Conservation (phyloP, 2,797 vertebrate species). For the Anolis apletophallus region DNA sequence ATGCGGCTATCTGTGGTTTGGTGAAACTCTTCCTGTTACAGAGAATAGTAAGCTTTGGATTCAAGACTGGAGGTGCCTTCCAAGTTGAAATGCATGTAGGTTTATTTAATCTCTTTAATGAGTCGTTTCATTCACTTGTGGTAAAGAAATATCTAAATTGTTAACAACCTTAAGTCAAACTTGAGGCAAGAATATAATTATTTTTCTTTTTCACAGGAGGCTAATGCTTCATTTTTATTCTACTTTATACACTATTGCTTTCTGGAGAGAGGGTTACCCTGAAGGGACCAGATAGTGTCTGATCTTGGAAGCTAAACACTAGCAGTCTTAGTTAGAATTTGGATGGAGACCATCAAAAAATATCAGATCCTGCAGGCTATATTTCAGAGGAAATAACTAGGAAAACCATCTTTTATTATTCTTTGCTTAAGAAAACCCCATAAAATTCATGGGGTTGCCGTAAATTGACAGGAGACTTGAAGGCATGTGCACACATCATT, state of each 20-base stretch:
- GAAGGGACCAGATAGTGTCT: no score
- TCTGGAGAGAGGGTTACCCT: background rate
- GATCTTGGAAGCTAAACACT: no score
- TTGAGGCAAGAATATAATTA: constrained; percentile 12
- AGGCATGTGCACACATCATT: no score
- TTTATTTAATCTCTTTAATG: constrained; percentile 35
- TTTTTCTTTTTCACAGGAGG: background rate
- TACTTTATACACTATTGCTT: background rate
- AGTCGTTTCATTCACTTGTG: constrained; percentile 35
- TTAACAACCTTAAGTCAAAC: background rate
- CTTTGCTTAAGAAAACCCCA: no score
- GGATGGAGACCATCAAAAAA: no score
- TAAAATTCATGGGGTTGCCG: no score
- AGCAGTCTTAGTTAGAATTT: no score
- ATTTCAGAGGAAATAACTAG: no score
- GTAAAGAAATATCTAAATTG: background rate
- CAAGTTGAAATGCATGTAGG: constrained; percentile 42
- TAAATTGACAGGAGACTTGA: no score
- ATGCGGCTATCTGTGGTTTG: constrained; percentile 42
- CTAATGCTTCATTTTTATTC: background rate
- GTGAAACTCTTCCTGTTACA: constrained; percentile 13
- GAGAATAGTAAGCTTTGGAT: constrained; percentile 42
- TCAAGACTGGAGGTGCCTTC: background rate
- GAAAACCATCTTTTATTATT: no score
- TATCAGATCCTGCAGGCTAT: no score